Conservation (phyloP, 2,797 vertebrate species). For the Chaetophractus vellerosus region DNA sequence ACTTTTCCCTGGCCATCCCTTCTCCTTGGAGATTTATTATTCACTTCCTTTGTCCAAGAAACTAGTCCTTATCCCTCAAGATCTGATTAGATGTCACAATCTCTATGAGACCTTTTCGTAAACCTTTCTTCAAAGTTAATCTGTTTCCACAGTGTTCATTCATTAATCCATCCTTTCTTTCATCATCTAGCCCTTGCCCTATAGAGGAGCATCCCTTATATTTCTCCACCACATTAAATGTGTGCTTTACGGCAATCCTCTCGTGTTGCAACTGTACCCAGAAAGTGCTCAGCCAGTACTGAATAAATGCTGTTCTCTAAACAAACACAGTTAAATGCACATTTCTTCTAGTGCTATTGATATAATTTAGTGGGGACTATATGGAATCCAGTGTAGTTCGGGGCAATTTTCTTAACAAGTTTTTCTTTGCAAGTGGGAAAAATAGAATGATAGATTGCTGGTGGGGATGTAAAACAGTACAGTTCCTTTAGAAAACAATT, state of each 20-base stretch:
- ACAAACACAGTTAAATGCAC: neutral
- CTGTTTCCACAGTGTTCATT: neutral
- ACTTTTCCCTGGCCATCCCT: neutral
- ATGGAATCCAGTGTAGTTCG: neutral
- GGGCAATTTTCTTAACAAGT: neutral
- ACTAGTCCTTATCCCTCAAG: neutral
- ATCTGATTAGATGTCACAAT: neutral
- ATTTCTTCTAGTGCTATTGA: neutral
- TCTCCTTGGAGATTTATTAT: neutral
- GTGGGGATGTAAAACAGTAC: too few relatives aligned
- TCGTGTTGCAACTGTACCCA: neutral
- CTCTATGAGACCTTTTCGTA: neutral
- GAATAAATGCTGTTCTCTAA: neutral
- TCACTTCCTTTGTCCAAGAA: slow-evolving; percentile 42
- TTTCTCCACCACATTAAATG: neutral
- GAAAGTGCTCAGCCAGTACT: neutral
- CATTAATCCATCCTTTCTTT: neutral
- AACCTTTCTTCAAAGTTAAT: neutral
- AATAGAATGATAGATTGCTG: neutral
- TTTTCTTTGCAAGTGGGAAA: neutral
- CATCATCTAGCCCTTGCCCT: neutral
- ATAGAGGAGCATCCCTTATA: neutral
- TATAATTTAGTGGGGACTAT: neutral
- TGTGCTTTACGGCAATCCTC: neutral
- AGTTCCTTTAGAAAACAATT: too few relatives aligned